phyloP scores from a whole-genome alignment of 2,113 vertebrate species.

The Dasypus novemcinctus region DNA sequence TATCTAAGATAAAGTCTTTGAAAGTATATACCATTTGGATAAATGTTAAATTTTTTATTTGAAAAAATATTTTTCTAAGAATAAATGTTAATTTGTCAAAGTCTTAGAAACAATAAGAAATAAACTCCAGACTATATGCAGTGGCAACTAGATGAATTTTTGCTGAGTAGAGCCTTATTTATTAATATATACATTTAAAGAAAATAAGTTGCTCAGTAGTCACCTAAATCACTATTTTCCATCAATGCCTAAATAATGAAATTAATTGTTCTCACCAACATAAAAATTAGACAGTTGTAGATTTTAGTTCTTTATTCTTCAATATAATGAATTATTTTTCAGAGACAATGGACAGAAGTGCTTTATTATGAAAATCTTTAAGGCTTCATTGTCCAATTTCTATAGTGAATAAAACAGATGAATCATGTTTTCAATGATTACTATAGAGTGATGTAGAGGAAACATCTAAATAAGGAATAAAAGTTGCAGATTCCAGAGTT shows the following conservation, averaged over 20 bases:
- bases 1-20: neutral
- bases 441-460: neutral
- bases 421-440: neutral
- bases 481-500: neutral
- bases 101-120: conserved; percentile 40
- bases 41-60: neutral
- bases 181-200: conserved; percentile 54
- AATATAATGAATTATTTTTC: neutral
- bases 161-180: conserved; percentile 53
- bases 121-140: conserved; percentile 65
- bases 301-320: neutral
- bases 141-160: conserved; percentile 46
- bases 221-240: conserved; percentile 8
- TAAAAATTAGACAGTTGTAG: conserved; percentile 33
- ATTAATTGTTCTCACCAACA: conserved; percentile 42
- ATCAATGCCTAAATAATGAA: conserved; percentile 19
- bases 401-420: neutral
- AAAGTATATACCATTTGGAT: neutral
- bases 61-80: conserved; percentile 1
- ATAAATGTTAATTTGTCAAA: conserved; percentile 56
- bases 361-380: neutral
- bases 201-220: conserved; percentile 26
- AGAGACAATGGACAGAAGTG: neutral
- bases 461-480: neutral
- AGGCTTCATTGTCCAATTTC: neutral